phyloP scores from a whole-genome alignment of 1,140 invertebrate genomes.

The Thaumetopoea pityocampa region DNA sequence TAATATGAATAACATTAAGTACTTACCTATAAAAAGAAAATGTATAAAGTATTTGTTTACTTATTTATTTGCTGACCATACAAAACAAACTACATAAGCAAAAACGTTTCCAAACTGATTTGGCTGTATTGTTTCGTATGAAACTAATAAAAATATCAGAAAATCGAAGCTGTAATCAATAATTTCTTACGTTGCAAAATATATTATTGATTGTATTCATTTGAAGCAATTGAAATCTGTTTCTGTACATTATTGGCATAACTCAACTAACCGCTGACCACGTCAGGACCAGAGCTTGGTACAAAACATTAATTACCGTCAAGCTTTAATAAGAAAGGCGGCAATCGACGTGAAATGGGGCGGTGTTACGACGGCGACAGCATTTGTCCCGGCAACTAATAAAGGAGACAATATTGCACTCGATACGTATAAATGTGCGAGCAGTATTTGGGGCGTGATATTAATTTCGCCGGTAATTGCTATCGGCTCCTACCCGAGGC shows the following conservation, averaged over 20 bases:
- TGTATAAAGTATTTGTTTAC: too few species aligned
- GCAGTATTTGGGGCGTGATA: conserved; percentile 73
- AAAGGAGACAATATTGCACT: conserved; percentile 76
- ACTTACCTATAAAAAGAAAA: too few species aligned
- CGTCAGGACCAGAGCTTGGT: conserved; percentile 26
- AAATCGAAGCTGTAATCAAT: conserved; percentile 1
- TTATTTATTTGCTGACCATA: too few species aligned
- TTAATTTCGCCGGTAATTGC: conserved; percentile 75
- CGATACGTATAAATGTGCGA: conserved; percentile 74
- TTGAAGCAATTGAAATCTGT: conserved; percentile 9
- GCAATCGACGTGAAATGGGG: conserved; percentile 67
- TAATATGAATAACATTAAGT: too few species aligned
- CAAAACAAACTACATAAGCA: too few species aligned
- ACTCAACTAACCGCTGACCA: conserved; percentile 9
- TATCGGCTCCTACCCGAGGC: conserved; percentile 67
- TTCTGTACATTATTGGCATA: conserved; percentile 1
- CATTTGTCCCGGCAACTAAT: conserved; percentile 73
- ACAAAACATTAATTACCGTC: conserved; percentile 68
- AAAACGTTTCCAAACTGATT: too few species aligned
- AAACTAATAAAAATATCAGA: too few species aligned
- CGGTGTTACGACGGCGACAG: conserved; percentile 63
- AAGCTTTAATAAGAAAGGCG: conserved; percentile 70
- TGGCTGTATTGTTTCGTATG: too few species aligned
- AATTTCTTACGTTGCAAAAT: conserved; percentile 21
- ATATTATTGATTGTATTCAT: conserved; percentile 18